Percentiles rank a stretch among this genome's conserved stretches.
Conservation (phyloP, 1,140 invertebrate genomes). For the Macrobrachium rosenbergii region DNA sequence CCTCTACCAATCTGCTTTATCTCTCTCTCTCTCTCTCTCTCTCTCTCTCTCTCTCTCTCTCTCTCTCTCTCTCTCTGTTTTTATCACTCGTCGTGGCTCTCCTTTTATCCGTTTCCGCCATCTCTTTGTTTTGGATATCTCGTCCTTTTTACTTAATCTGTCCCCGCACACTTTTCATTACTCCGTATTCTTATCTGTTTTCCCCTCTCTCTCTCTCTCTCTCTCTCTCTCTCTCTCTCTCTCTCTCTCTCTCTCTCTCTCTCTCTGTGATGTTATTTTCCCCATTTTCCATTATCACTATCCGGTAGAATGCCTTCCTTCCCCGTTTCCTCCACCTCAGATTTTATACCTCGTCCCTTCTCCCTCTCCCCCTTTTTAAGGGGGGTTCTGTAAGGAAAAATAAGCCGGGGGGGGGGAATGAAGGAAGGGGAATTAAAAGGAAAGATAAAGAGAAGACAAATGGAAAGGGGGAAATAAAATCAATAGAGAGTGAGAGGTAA, state of each 20-base stretch:
- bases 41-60: too few relatives aligned
- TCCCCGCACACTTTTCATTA: background rate
- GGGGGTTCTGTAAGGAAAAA: too few relatives aligned
- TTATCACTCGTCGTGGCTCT: too few relatives aligned
- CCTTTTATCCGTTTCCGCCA: background rate
- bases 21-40: too few relatives aligned
- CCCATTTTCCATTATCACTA: background rate
- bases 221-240: slow-evolving; percentile 11
- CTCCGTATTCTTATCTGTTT: background rate
- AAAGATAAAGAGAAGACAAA: too few relatives aligned
- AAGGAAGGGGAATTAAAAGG: too few relatives aligned
- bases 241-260: slow-evolving; percentile 21
- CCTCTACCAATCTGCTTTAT: too few relatives aligned
- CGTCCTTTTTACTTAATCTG: background rate
- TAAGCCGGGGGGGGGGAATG: too few relatives aligned
- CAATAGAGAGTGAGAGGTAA: too few relatives aligned
- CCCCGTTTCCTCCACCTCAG: background rate
- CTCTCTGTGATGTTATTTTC: background rate
- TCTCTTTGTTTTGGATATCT: background rate
- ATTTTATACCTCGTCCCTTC: background rate
- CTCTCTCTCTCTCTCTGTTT: background rate
- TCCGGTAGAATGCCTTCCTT: background rate
- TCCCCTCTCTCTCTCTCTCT: slow-evolving; percentile 9
- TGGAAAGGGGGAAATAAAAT: too few relatives aligned
- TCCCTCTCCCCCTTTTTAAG: too few relatives aligned